Conservation (phyloP, 2,113 vertebrate species). For the Cyphomyrus discorhynchus region DNA sequence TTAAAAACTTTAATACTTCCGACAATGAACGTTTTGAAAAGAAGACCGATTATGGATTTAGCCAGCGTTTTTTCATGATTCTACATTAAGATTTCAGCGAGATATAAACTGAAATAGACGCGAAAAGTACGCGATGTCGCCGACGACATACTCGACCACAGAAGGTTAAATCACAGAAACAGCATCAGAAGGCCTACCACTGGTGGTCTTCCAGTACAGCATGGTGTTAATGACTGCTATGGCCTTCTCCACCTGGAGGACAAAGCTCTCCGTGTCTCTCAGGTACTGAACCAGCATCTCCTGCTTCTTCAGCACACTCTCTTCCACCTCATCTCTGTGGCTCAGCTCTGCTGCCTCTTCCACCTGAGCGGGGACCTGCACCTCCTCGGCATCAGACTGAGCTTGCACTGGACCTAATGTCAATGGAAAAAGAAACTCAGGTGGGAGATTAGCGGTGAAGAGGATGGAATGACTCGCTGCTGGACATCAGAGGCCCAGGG, state of each 20-base stretch:
- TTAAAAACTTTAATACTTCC: no score
- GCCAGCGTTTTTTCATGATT: no score
- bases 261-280: slow-evolving; percentile 79
- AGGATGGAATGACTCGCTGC: not conserved
- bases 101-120: no score
- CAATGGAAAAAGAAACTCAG: not conserved
- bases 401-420: slow-evolving; percentile 54
- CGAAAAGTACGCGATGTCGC: no score
- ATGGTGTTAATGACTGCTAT: slow-evolving; percentile 75
- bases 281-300: slow-evolving; percentile 92
- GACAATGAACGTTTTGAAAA: no score
- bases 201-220: slow-evolving; percentile 83
- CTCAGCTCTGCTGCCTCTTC: slow-evolving; percentile 26
- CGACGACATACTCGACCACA: no score
- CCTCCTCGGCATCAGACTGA: slow-evolving; percentile 22
- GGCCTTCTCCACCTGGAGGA: slow-evolving; percentile 78
- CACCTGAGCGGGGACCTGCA: slow-evolving; percentile 38
- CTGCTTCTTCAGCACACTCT: slow-evolving; percentile 74
- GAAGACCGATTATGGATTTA: no score
- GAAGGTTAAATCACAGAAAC: not conserved
- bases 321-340: slow-evolving; percentile 33
- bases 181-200: slow-evolving; percentile 59
- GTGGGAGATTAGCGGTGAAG: not conserved
- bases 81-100: no score
- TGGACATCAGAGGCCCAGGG: not conserved